Base-by-base conservation (phyloP, 2,888 invertebrate species). In the Drosophila peninsularis region DNA sequence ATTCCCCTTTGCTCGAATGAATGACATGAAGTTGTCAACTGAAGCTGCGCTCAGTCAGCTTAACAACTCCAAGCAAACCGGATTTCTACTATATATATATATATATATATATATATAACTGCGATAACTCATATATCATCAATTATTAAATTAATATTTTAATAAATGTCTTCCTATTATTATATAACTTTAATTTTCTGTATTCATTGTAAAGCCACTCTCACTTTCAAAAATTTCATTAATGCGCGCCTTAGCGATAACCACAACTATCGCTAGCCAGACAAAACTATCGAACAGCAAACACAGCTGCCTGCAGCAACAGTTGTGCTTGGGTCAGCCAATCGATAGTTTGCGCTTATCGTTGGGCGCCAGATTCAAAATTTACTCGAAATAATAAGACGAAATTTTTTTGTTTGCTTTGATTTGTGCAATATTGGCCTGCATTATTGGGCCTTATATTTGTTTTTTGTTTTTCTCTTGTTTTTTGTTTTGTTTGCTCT, bases 401-500 rank as follows among this genome's bases (percentile, higher is more conserved):
- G 4, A 39, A 19, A 2, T 19, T 39, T 21, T 39, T 21, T 24
- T 30, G 11, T 52, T 50, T 41, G 50, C 24, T 36, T 60, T 49
- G 41, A 60, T 74, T 70, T 63, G 49, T 45, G 39, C 55, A 74
- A 64, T 52, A 5, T 62, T 41, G 44, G 10, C 56, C 36, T 41
- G 2, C 9, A n/a, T 11, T 45, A 53, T 50, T 60, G 41, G 62
- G 55, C 62, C 13, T 36, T 64, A 27, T 73, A 55, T 71, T 54
- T 58, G n/a, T 41, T 80, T 64, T 61, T 68, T 72, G 73, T 56
- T 81, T 41, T 54, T 68, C 66, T 58, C 67, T 73, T 80, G 62
- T 60, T 71, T 74, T 75, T n/a, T 62, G 64, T 74, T 77, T 57
- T 11, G 9, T 64, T 68, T 75, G 64, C 70, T 72, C 75, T 45